Percentiles rank a stretch among this genome's conserved stretches.
phyloP scores from a whole-genome alignment of 2,888 invertebrate genomes.

The Ligdia adustata region DNA sequence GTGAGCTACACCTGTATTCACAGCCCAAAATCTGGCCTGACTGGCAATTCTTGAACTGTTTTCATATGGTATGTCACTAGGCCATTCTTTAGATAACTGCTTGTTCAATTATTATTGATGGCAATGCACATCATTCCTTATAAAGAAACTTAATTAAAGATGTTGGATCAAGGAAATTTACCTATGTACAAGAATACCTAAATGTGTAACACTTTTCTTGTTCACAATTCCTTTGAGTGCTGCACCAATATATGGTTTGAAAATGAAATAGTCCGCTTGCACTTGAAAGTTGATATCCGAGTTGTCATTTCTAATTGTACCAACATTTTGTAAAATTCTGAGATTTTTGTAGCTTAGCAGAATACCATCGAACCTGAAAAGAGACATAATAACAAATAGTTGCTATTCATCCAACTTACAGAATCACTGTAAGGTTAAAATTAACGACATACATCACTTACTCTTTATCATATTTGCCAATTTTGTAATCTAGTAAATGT shows the following conservation, averaged over 20 bases:
- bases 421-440: not conserved
- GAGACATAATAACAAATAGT: not conserved
- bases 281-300: conserved; percentile 87
- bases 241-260: conserved; percentile 85
- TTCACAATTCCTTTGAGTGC: conserved; percentile 86
- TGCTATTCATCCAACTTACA: not conserved
- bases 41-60: too few relatives aligned
- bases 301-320: conserved; percentile 85
- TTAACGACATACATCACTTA: conserved; percentile 59
- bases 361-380: conserved; percentile 86
- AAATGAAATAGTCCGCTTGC: conserved; percentile 87
- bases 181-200: conserved; percentile 87
- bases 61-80: too few relatives aligned
- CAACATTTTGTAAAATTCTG: conserved; percentile 81
- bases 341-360: conserved; percentile 87
- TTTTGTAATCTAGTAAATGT: conserved; percentile 82
- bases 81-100: too few relatives aligned
- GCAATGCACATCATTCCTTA: too few relatives aligned
- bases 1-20: too few relatives aligned
- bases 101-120: too few relatives aligned
- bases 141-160: too few relatives aligned
- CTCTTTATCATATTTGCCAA: conserved; percentile 86
- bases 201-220: conserved; percentile 86
- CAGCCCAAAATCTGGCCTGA: too few relatives aligned
- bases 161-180: too few relatives aligned